These are phyloP conservation scores for Himalopsyche anomala DNA, from an alignment of 2,888 invertebrate genomes.

Conservation along the genomic window DNA sequence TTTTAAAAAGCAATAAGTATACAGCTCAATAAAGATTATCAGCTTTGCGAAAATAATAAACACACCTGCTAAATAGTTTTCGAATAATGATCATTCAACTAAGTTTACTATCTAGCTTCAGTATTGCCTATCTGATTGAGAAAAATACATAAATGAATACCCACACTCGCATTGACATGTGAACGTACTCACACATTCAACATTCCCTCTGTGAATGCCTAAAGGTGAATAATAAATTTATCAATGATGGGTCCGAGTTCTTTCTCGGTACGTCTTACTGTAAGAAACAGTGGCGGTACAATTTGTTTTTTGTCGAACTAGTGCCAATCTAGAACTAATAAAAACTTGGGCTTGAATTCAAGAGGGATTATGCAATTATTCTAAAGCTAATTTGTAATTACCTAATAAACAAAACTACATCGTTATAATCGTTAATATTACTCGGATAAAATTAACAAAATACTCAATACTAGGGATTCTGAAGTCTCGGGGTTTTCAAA, in stretches of 20 bases:
- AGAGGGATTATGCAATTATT: no score
- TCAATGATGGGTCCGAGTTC: conserved; percentile 57
- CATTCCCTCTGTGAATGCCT: conserved; percentile 51
- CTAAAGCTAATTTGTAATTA: no score
- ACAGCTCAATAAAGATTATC: not conserved
- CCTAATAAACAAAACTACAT: no score
- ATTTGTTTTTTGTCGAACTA: no score
- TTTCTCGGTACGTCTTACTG: not conserved
- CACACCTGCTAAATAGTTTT: not conserved
- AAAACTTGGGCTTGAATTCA: no score
- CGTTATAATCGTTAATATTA: no score
- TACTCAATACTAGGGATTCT: no score
- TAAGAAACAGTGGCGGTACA: not conserved
- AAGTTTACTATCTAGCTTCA: not conserved
- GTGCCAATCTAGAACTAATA: no score
- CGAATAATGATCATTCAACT: not conserved
- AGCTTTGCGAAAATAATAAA: not conserved
- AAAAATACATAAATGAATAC: conserved; percentile 17
- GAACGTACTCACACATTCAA: not conserved
- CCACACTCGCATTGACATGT: not conserved
- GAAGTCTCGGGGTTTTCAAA: no score
- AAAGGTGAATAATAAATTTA: conserved; percentile 62
- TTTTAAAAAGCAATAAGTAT: not conserved
- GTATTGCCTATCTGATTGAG: not conserved
- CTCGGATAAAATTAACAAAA: no score